phyloP scores from a whole-genome alignment of 2,797 vertebrate species.

The Dipus sagitta region DNA sequence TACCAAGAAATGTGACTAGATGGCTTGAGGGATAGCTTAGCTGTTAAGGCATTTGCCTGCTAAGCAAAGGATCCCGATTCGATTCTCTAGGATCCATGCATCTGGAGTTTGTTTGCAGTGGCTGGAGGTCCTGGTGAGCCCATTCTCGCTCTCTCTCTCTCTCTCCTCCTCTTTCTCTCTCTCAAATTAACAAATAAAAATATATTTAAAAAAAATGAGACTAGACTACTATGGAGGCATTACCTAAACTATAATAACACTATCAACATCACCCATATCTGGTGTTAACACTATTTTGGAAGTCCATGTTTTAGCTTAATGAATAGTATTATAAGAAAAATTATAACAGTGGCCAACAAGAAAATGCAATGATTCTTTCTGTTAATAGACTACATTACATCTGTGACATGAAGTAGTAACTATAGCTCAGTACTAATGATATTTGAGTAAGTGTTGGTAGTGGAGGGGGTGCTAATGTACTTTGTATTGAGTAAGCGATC shows the following conservation, averaged over 20 bases:
- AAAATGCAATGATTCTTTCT: not conserved
- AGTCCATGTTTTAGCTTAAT: not conserved
- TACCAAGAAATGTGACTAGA: not conserved
- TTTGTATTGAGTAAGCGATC: not conserved
- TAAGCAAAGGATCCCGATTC: too few species aligned
- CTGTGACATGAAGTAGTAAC: not conserved
- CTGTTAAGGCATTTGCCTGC: too few species aligned
- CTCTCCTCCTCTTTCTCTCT: too few species aligned
- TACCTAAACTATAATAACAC: not conserved
- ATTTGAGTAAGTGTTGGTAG: not conserved
- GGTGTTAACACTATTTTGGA: too few species aligned
- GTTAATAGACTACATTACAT: too few species aligned
- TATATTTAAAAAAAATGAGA: not conserved
- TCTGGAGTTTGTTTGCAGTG: too few species aligned
- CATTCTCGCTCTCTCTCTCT: too few species aligned
- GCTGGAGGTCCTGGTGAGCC: too few species aligned
- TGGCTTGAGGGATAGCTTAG: too few species aligned
- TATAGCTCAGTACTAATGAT: not conserved
- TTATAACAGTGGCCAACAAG: not conserved
- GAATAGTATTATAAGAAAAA: not conserved
- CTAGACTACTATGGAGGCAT: not conserved
- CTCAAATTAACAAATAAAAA: too few species aligned
- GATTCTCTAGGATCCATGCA: too few species aligned
- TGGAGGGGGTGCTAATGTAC: not conserved
- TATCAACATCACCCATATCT: not conserved